These are phyloP conservation scores for Pipistrellus nathusii DNA, from an alignment of 2,797 vertebrate genomes.

Conservation along the genomic window DNA sequence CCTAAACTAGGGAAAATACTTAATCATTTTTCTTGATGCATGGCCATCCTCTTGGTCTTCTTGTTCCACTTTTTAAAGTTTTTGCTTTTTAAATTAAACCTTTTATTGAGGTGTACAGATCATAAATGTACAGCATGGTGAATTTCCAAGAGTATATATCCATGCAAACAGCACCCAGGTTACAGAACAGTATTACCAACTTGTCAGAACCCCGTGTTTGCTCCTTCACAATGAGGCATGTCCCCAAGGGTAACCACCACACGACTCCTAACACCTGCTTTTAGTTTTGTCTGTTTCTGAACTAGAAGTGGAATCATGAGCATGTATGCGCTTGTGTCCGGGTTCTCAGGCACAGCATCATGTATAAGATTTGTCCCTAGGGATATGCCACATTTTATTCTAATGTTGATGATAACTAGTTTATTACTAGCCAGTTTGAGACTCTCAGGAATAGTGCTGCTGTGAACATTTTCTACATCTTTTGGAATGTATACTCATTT, in stretches of 20 bases:
- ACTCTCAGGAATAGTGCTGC: not conserved
- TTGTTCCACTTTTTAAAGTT: slow-evolving; percentile 9
- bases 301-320: not conserved
- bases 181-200: not conserved
- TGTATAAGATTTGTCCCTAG: not conserved
- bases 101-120: not conserved
- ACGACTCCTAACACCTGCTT: not conserved
- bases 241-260: not conserved
- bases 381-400: not conserved
- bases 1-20: not conserved
- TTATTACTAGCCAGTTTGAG: not conserved
- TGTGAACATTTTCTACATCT: not conserved
- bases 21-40: not conserved
- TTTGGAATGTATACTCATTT: not conserved
- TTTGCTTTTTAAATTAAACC: not conserved
- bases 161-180: not conserved
- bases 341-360: not conserved
- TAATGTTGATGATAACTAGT: not conserved
- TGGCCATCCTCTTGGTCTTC: not conserved
- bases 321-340: not conserved
- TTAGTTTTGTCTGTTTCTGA: not conserved
- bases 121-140: not conserved
- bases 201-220: not conserved
- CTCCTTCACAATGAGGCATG: not conserved
- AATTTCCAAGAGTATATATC: not conserved